Conservation (phyloP, 37 sponge, comb jelly and placozoan species). For the Bolinopsis microptera region DNA sequence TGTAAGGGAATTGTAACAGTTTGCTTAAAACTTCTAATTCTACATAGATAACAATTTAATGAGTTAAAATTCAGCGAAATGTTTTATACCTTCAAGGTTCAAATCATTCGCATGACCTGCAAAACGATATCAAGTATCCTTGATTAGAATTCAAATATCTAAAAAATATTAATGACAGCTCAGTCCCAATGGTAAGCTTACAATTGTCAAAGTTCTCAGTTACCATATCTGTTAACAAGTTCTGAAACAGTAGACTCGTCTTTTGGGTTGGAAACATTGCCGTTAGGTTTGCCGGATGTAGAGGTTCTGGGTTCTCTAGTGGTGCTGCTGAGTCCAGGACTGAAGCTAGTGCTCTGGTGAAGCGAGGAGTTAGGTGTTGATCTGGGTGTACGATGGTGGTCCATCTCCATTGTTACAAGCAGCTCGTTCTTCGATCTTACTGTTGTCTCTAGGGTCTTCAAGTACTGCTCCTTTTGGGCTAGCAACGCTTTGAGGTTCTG, state of each 20-base stretch:
- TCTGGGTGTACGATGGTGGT: conserved; percentile 45
- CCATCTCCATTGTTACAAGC: conserved; percentile 58
- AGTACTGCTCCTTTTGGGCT: conserved; percentile 54
- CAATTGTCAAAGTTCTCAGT: neutral
- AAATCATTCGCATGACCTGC: neutral
- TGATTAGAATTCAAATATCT: too few species aligned
- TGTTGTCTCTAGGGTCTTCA: conserved; percentile 61
- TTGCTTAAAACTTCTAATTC: neutral
- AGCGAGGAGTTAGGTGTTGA: conserved; percentile 56
- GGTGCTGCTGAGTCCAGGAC: conserved; percentile 57
- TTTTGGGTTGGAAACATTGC: neutral
- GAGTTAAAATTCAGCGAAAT: neutral
- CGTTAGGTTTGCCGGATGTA: neutral
- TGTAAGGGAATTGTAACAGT: too few species aligned
- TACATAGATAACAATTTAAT: neutral
- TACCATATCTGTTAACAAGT: neutral
- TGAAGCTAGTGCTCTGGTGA: conserved; percentile 18
- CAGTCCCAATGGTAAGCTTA: too few species aligned
- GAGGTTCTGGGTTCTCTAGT: neutral
- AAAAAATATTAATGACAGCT: too few species aligned
- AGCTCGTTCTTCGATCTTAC: conserved; percentile 61
- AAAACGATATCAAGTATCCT: neutral
- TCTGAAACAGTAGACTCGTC: neutral
- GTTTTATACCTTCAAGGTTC: too few species aligned
- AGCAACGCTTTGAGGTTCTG: conserved; percentile 50